These are phyloP conservation scores for Apis cerana DNA, from an alignment of 1,140 invertebrate genomes.

Conservation along the genomic window DNA sequence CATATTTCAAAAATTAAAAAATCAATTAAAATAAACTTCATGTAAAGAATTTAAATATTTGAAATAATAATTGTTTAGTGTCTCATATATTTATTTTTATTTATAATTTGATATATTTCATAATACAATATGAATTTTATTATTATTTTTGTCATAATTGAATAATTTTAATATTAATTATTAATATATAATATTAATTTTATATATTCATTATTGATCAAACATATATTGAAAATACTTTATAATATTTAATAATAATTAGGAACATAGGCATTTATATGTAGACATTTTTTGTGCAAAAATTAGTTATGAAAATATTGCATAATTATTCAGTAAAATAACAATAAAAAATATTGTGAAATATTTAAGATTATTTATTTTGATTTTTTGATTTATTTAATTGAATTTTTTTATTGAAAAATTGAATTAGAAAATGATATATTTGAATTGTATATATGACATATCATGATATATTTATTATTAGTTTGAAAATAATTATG, in stretches of 20 bases:
- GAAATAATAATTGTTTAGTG: not conserved
- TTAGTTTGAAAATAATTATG: not conserved
- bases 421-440: not conserved
- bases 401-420: not conserved
- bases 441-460: constrained; percentile 1
- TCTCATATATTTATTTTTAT: not conserved
- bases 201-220: constrained; percentile 19
- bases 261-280: not conserved
- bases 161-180: no score
- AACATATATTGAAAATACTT: not conserved
- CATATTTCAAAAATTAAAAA: not conserved
- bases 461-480: not conserved
- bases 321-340: not conserved
- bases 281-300: constrained; percentile 29
- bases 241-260: not conserved
- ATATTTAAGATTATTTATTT: constrained; percentile 17
- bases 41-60: not conserved
- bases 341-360: not conserved
- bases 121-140: not conserved
- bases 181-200: no score
- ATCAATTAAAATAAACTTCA: constrained; percentile 19
- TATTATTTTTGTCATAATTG: no score
- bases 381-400: constrained; percentile 17
- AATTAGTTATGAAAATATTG: not conserved
- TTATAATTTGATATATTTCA: not conserved